phyloP scores from a whole-genome alignment of 2,888 invertebrate species.

The Papilio protenor region DNA sequence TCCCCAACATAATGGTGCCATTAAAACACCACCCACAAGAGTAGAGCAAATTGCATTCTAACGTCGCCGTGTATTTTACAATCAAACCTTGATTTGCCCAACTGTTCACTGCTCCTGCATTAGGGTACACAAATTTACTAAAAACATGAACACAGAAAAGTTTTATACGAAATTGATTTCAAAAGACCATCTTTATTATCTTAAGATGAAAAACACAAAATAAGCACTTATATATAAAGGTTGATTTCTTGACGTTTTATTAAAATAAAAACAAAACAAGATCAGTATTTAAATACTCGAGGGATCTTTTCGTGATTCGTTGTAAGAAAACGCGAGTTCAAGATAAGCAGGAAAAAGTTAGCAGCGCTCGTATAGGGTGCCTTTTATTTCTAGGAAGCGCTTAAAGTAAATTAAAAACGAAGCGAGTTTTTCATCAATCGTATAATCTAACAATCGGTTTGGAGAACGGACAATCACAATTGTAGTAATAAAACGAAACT shows the following conservation, averaged over 20 bases:
- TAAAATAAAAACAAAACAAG: conserved; percentile 55
- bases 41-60: conserved; percentile 79
- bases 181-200: too few species aligned
- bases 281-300: conserved; percentile 63
- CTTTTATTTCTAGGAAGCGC: conserved; percentile 73
- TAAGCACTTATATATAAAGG: neutral
- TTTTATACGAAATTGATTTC: conserved; percentile 68
- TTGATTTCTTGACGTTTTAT: neutral
- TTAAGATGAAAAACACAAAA: too few species aligned
- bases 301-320: conserved; percentile 67
- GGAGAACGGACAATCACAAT: conserved; percentile 67
- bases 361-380: conserved; percentile 57
- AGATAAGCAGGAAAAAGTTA: conserved; percentile 69
- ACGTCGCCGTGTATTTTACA: conserved; percentile 78
- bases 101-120: conserved; percentile 67
- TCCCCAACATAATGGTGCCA: conserved; percentile 75
- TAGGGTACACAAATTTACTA: conserved; percentile 78
- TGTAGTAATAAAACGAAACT: conserved; percentile 62
- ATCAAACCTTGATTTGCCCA: conserved; percentile 81
- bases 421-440: conserved; percentile 62
- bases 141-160: conserved; percentile 68
- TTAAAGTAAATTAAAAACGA: conserved; percentile 67
- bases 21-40: conserved; percentile 82
- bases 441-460: conserved; percentile 65
- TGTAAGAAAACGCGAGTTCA: conserved; percentile 60